Base-by-base conservation (phyloP, 2,888 invertebrate species). In the Morpho deidamia region DNA sequence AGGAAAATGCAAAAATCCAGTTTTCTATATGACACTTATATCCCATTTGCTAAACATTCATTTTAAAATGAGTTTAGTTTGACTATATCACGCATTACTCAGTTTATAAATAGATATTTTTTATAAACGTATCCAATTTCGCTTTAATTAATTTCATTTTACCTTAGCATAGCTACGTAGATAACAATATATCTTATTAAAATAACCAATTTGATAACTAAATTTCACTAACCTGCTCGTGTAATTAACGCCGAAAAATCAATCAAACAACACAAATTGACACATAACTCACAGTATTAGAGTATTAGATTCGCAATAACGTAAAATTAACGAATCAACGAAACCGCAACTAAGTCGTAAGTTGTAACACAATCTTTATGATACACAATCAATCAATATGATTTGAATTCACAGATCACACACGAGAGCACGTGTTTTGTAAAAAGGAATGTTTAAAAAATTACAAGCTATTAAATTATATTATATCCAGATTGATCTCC, bases 191-290 rank as follows among this genome's bases (percentile, higher is more conserved):
- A 49, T 38, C 33, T 11, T 11, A 44, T 44, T 44, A 38, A 45
- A 11, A 46, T 46, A 49, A 49, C 39, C 46, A 40, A 42, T 58
- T 47, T 39, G 34, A 12, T 41, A 48, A 53, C 35, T 44, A 51
- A 52, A 39, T 40, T 44, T 43, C 9, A 62, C 62, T 57, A 48
- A 57, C 61, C 62, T 55, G 56, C 55, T 59, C 52, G 35, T 46
- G 45, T 52, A 55, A 51, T 60, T 48, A 54, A 51, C 48, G 44
- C 52, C 51, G 53, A 58, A 59, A 59, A 64, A 61, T 58, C 57
- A 63, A 58, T 60, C 50, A 59, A 55, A 66, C 67, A 69, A 65
- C 69, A 66, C 66, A 62, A 67, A 71, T 70, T 72, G 62, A 45
- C 58, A 63, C 57, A 58, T 42, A 60, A 59, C 43, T 53, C 47